A percentile compares a stretch with the other conserved stretches of the same genome.
Evolutionary conservation across 2,888 invertebrate species (phyloP).

Genomic region (Pachymerium ferrugineum): DNA sequence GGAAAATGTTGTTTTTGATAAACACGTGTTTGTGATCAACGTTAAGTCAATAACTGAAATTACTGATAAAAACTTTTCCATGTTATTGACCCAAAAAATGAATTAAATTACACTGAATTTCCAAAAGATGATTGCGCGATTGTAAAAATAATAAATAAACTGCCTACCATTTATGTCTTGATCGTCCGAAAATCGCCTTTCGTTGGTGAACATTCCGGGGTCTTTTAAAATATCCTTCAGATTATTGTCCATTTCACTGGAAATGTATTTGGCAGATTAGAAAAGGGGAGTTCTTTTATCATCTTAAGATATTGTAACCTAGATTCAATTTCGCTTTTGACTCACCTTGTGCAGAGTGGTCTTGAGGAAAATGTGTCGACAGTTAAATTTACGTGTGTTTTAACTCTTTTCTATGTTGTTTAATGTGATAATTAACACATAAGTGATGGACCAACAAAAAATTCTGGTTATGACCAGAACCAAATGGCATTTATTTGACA

Average conservation of each 20-base stretch:
- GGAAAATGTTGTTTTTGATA: neutral
- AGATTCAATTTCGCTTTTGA: neutral
- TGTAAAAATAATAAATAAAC: neutral
- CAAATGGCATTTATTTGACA: neutral
- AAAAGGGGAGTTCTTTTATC: too few relatives aligned
- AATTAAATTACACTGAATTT: neutral
- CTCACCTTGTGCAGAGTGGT: neutral
- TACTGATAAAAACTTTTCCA: neutral
- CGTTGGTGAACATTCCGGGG: neutral
- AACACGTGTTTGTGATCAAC: neutral
- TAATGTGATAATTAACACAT: conserved; percentile 16
- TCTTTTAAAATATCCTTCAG: neutral
- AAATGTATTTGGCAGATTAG: neutral
- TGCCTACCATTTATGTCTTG: neutral
- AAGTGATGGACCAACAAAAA: conserved; percentile 13
- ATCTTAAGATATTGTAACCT: neutral
- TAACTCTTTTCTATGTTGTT: neutral
- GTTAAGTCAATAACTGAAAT: neutral
- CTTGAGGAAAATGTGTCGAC: neutral
- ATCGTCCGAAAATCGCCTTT: neutral
- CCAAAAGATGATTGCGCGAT: too few relatives aligned
- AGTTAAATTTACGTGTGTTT: neutral
- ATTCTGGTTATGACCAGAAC: conserved; percentile 1
- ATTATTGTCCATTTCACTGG: neutral
- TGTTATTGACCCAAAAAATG: conserved; percentile 7